A percentile compares a stretch with the other conserved stretches of the same genome.
Conservation (phyloP, 2,113 vertebrate genomes). For the Zosterops hypoxanthus region DNA sequence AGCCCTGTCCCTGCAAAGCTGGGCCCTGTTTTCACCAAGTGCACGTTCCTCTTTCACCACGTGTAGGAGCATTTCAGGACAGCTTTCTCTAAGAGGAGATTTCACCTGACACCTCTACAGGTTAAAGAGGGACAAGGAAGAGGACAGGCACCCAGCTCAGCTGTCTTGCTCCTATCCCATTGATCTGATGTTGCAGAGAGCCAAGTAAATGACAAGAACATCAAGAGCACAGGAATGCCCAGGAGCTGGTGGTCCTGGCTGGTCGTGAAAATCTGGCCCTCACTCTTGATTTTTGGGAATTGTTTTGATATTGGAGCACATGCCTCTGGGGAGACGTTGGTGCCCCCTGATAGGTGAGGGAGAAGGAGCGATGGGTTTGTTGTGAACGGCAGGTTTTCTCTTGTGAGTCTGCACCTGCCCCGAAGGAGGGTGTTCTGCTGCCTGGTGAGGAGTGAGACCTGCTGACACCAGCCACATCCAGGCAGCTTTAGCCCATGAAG, state of each 20-base stretch:
- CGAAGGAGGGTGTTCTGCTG: not conserved
- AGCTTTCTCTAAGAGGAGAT: not conserved
- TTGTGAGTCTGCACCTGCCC: not conserved
- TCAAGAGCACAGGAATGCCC: not conserved
- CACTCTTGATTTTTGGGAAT: not conserved
- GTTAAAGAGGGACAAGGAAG: not conserved
- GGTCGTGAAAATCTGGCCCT: not conserved
- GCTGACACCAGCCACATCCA: not conserved
- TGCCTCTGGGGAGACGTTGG: not conserved
- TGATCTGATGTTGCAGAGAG: not conserved
- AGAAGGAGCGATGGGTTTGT: not conserved
- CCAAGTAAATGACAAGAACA: not conserved
- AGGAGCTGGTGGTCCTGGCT: not conserved
- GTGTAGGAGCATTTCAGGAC: not conserved
- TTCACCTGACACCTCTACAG: not conserved
- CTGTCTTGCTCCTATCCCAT: not conserved
- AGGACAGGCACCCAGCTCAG: not conserved
- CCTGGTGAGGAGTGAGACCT: not conserved
- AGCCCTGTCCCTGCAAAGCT: not conserved
- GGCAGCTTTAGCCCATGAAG: not conserved
- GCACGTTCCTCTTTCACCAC: rapidly evolving
- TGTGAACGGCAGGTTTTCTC: not conserved
- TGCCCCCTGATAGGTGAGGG: not conserved
- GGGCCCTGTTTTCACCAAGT: not conserved
- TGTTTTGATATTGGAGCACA: not conserved